phyloP scores from a whole-genome alignment of 2,797 vertebrate genomes.

The Intellagama lesueurii region DNA sequence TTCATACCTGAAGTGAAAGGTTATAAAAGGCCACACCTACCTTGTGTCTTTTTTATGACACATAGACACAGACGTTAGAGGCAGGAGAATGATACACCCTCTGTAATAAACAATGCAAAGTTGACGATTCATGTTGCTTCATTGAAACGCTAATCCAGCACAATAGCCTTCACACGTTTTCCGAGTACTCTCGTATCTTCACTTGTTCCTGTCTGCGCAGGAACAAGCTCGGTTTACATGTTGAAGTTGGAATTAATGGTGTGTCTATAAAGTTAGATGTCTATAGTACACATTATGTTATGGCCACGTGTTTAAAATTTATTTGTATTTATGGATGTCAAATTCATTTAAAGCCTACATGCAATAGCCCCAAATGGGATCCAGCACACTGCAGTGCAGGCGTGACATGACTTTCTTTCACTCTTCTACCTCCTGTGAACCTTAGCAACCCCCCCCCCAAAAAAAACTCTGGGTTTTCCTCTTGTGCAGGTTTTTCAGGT shows the following conservation, averaged over 20 bases:
- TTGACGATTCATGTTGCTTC: not conserved
- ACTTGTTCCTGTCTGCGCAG: not conserved
- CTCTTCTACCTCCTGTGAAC: not conserved
- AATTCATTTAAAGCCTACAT: not conserved
- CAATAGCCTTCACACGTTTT: not conserved
- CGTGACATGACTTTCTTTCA: not conserved
- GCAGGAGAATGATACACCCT: not conserved
- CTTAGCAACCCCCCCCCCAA: too few species aligned
- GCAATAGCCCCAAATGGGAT: not conserved
- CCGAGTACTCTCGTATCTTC: not conserved
- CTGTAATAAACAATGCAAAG: not conserved
- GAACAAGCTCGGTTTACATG: not conserved
- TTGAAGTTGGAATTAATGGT: not conserved
- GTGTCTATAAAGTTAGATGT: too few species aligned
- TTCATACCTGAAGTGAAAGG: slow-evolving; percentile 8
- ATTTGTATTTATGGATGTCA: not conserved
- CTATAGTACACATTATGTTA: too few species aligned
- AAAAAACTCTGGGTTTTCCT: too few species aligned
- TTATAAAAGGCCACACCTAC: not conserved
- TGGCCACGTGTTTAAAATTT: not conserved
- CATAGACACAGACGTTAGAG: not conserved
- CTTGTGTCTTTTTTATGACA: not conserved
- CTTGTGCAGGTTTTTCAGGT: too few species aligned
- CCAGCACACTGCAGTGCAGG: too few species aligned
- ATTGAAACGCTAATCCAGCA: not conserved